Base-by-base conservation (phyloP, 2,888 invertebrate species). In the Monochamus alternatus region DNA sequence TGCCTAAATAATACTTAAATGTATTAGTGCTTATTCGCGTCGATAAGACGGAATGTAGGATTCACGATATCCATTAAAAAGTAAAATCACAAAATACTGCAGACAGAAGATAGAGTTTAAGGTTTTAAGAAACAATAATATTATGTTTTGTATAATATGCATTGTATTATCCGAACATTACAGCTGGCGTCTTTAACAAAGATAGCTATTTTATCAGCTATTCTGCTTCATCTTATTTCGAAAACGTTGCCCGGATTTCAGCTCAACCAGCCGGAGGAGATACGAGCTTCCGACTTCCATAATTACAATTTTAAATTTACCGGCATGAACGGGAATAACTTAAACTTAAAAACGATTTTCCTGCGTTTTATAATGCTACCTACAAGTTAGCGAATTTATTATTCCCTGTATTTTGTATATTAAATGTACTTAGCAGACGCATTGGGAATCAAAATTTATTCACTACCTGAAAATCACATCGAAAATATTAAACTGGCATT, bases 111-210 rank as follows among this genome's bases (percentile, higher is more conserved):
- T 78, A 74, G 76, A 83, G 85, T 87, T 88, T 87, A 88, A 87
- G 88, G 88, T 87, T 88, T 88, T 88, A 88, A 88, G 87, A 87
- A 88, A 88, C 87, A 87, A 88, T 88, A 88, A 88, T 88, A 88
- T 88, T 88, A 86, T 88, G 88, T 86, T 88, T 87, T 84, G 87
- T 87, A 87, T 88, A 87, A 88, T 87, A 88, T 88, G 87, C 87
- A 86, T 85, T 86, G 86, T 85, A 88, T 88, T 88, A 88, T 86
- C 87, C 85, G 85, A 84, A 84, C 81, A 83, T 86, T 85, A 85
- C 82, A 82, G 83, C 83, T 79, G 82, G 81, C 83, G 83, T 85
- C 84, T 83, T 84, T 84, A 84, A 84, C 85, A 83, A 85, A 84
- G 84, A 85, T 82, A 84, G 82, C 85, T 82, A 81, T 85, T 84